These are phyloP conservation scores for Pycnomerus fuliginosus DNA, from an alignment of 2,888 invertebrate species.

Conservation along the genomic window DNA sequence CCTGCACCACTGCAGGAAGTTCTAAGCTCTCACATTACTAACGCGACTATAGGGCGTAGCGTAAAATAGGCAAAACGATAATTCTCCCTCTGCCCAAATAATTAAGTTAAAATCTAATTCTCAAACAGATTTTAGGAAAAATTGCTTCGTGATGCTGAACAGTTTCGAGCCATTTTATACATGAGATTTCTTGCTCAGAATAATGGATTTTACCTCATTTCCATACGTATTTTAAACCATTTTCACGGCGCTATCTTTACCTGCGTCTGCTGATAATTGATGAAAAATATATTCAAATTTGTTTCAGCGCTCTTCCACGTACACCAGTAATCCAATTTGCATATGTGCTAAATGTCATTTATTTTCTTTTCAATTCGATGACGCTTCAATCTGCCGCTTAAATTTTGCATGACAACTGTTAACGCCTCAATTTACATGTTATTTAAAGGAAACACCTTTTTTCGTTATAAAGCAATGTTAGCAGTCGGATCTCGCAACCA, in stretches of 20 bases:
- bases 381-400: constrained; percentile 8
- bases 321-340: constrained; percentile 17
- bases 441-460: too few species aligned
- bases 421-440: too few species aligned
- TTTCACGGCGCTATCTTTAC: constrained; percentile 11
- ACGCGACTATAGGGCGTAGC: constrained; percentile 3
- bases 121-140: too few species aligned
- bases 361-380: constrained; percentile 19
- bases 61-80: constrained; percentile 8
- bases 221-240: constrained; percentile 14
- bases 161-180: too few species aligned
- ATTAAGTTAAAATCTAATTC: too few species aligned
- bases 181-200: constrained; percentile 4
- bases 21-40: constrained; percentile 4
- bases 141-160: too few species aligned
- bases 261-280: constrained; percentile 18
- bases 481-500: too few species aligned
- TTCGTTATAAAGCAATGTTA: too few species aligned
- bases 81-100: constrained; percentile 6
- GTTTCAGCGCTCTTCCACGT: constrained; percentile 16
- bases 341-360: constrained; percentile 21
- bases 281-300: constrained; percentile 24
- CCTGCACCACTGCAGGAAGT: constrained; percentile 7
- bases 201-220: constrained; percentile 10
- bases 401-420: too few species aligned